Evolutionary conservation across 1,140 invertebrate genomes (phyloP), one percentile per base, ranked within the genome.

Genomic region (Bombus superbus): DNA sequence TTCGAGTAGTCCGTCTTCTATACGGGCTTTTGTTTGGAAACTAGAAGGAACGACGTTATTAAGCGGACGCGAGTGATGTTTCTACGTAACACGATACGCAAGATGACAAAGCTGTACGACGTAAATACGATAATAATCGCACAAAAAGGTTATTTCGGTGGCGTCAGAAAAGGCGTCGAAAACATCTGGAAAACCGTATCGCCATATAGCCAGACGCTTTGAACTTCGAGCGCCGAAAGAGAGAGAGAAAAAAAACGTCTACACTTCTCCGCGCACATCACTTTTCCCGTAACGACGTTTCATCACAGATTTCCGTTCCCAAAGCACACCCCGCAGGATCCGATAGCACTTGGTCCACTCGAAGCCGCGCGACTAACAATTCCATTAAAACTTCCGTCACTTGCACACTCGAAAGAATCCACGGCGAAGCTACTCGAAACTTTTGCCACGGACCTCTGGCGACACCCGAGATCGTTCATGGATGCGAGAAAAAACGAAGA

Each of bases 311-410:
- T 59, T 71, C 18, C 40, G 57, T 59, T 80, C 25, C 25, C 25
- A 35, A 53, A 25, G 32, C 47, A 71, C 78, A 44, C 44, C 6
- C 22, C 6, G 59, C 25, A 68, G n/a, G 6, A 77, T 42, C 28
- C 25, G 4, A 53, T 66, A 44, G n/a, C 59, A 78, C 76, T 66
- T 28, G 44, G 25, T 47, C 3, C 42, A 47, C 42, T 66, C 9
- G 11, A n/a, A n/a, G 22, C 42, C 28, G 35, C 32, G 38, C 53
- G 6, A 15, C 25, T 59, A 38, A 28, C 35, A 62, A 59, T 38
- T 77, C 35, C 75, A 57, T 64, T 42, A 10, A 79, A 79, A 66
- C n/a, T 68, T 68, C 18, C 9, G 28, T 38, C 71, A 75, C 80
- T 59, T 32, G 3, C 18, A 62, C 69, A 38, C 35, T 15, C 32